Evolutionary conservation across 2,888 invertebrate genomes (phyloP).

Genomic region (Rotaria magnacalcarata): DNA sequence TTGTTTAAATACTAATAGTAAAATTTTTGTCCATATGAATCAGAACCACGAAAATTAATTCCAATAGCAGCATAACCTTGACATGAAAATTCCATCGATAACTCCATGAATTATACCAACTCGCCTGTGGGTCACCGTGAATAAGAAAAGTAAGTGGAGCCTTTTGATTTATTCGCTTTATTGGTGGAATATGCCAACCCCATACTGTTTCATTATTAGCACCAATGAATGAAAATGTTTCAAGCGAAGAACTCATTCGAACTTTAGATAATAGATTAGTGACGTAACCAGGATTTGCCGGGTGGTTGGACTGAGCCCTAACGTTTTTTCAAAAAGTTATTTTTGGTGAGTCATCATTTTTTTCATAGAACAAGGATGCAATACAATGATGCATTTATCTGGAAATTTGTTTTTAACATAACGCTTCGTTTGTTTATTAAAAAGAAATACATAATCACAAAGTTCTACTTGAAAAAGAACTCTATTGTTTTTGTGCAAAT

Average conservation of each 20-base stretch:
- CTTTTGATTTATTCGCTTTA: background rate
- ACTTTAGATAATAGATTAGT: background rate
- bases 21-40: conserved; percentile 17
- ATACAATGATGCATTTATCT: too few species aligned
- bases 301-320: too few species aligned
- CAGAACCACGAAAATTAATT: background rate
- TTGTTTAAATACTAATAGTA: background rate
- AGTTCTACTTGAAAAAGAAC: too few species aligned
- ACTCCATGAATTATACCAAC: conserved; percentile 1
- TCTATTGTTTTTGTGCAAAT: too few species aligned
- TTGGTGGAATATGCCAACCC: background rate
- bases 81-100: conserved; percentile 9
- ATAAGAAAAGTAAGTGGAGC: conserved; percentile 6
- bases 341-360: too few species aligned
- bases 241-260: background rate
- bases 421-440: too few species aligned
- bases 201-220: background rate
- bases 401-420: too few species aligned
- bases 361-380: too few species aligned
- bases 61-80: background rate
- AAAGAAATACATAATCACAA: too few species aligned
- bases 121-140: background rate
- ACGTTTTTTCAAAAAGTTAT: too few species aligned
- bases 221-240: background rate
- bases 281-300: too few species aligned